phyloP scores from a whole-genome alignment of 2,113 vertebrate genomes.

The Phalacrocorax aristotelis region DNA sequence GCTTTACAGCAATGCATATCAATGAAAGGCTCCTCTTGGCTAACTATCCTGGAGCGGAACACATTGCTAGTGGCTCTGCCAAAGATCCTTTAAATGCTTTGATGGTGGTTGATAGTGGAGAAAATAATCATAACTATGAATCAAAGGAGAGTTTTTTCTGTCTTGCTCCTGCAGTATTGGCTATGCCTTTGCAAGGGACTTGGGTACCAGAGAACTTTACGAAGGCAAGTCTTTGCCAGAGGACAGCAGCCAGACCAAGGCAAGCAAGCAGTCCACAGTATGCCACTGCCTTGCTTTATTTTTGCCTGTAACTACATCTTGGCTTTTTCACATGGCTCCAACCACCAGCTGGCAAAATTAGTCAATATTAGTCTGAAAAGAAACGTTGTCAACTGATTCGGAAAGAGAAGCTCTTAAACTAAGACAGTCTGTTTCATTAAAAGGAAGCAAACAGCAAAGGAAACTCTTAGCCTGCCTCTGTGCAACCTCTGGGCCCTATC shows the following conservation, averaged over 20 bases:
- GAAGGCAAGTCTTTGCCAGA: not conserved
- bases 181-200: not conserved
- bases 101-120: not conserved
- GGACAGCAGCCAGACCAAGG: accelerated
- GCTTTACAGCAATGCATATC: slow-evolving; percentile 32
- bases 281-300: not conserved
- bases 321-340: not conserved
- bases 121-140: not conserved
- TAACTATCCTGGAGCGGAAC: not conserved
- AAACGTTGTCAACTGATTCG: not conserved
- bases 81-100: slow-evolving; percentile 2
- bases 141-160: not conserved
- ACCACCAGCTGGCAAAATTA: slow-evolving; percentile 13
- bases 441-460: not conserved
- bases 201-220: not conserved
- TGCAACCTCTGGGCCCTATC: not conserved
- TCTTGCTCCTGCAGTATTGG: not conserved
- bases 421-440: not conserved
- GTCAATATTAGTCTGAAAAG: not conserved
- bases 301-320: not conserved
- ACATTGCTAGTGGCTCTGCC: not conserved
- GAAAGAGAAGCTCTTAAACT: not conserved
- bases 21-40: slow-evolving; percentile 41
- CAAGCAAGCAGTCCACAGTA: not conserved
- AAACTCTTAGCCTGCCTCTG: not conserved